Percentiles rank a stretch among this genome's conserved stretches.
Evolutionary conservation across 92 coral and sea anemone species (phyloP).

Genomic region (Virgularia gustaviana): DNA sequence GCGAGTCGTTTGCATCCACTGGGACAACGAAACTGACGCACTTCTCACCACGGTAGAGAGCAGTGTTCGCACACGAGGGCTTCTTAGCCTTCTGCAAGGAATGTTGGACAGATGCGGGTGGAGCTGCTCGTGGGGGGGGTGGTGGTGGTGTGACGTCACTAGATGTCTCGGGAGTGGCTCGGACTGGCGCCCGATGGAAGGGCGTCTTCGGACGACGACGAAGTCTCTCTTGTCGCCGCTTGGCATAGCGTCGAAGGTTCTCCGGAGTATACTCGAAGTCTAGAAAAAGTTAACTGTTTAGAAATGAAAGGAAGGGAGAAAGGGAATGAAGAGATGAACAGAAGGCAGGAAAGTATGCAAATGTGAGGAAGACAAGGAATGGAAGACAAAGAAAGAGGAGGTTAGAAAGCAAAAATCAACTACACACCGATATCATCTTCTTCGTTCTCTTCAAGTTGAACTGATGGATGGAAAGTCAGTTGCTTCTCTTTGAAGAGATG

Average conservation of each 20-base stretch:
- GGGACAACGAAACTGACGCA: not conserved
- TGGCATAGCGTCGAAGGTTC: slow-evolving; percentile 1
- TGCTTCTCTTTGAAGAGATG: no score
- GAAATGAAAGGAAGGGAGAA: not conserved
- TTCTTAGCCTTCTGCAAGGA: not conserved
- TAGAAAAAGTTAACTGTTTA: not conserved
- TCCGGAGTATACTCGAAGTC: not conserved
- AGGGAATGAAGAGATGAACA: not conserved
- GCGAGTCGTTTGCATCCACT: not conserved
- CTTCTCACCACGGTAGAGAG: not conserved
- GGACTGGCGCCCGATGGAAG: no score
- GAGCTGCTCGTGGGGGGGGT: not conserved
- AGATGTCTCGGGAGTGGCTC: no score
- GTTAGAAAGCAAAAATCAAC: no score
- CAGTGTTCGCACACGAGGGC: not conserved
- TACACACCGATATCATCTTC: no score
- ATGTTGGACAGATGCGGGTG: not conserved
- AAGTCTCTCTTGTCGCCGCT: not conserved
- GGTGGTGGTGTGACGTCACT: no score
- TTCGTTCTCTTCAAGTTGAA: no score
- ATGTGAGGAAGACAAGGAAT: no score
- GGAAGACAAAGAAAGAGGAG: no score
- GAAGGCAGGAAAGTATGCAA: no score
- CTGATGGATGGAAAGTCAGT: no score
- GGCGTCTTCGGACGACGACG: not conserved